Evolutionary conservation across 2,113 vertebrate species (phyloP), one percentile per base, ranked within the genome.

Genomic region (Pollachius pollachius): DNA sequence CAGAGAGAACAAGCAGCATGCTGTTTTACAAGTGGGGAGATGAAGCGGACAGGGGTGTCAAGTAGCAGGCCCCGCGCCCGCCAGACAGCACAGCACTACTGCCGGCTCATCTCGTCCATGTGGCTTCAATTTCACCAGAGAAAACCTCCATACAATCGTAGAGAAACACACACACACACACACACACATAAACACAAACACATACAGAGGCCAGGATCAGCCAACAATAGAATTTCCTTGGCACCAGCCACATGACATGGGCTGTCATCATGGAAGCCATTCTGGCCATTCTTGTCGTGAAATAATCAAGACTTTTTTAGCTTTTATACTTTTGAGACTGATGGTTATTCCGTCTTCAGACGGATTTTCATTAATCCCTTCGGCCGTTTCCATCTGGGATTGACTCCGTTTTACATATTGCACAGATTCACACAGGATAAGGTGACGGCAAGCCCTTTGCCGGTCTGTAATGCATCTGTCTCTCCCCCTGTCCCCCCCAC

Each of bases 11-110:
- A 88, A 90, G 85, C 80, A 65, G 68, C 80, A 73, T 63, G 79
- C 84, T 88, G 82, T 89, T 89, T 84, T 85, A 90, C 86, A 85
- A 86, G 83, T 81, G 72, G 56, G 68, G 79, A 60, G 85, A 84
- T 71, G 77, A 89, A 84, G 80, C 71, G 82, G 65, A 75, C 78
- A 56, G 78, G 71, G 72, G 79, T 88, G 74, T 81, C 84, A 77
- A 84, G 79, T 88, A 81, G 84, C 89, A 81, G 80, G 68, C 70
- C 71, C 71, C 80, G 58, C 63, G 65, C 74, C 83, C 70, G 78
- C 87, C 82, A 80, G 76, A 70, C 30, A 80, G 76, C 80, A 83
- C 77, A 74, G 65, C 74, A 70, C 75, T 71, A 82, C 77, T 74
- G 70, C 76, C 80, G 64, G 70, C 52, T 54, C 7, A 76, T 82